These are phyloP conservation scores for Melanotaenia duboulayi DNA, from an alignment of 2,113 vertebrate genomes.

Conservation along the genomic window DNA sequence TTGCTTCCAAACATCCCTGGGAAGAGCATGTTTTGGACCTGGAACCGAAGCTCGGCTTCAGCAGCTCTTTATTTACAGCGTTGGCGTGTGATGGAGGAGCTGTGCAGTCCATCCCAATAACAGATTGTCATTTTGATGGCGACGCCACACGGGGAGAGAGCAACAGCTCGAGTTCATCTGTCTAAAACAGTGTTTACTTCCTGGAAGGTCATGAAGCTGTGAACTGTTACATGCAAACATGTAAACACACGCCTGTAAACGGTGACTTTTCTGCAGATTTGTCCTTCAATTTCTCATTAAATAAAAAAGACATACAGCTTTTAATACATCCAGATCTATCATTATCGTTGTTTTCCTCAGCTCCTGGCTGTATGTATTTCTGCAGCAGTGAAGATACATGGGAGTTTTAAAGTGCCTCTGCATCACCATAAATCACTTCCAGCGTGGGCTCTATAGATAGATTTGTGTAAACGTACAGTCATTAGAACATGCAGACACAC, in stretches of 20 bases:
- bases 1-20: conserved; percentile 37
- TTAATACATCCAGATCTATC: conserved; percentile 34
- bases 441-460: conserved; percentile 67
- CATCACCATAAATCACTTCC: conserved; percentile 47
- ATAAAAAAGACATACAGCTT: conserved; percentile 7
- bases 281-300: not conserved
- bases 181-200: conserved; percentile 74
- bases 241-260: not conserved
- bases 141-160: conserved; percentile 70
- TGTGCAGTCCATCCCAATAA: conserved; percentile 63
- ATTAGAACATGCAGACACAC: conserved; percentile 50
- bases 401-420: conserved; percentile 52
- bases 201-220: conserved; percentile 56
- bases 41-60: not conserved
- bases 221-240: conserved; percentile 2
- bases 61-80: conserved; percentile 66
- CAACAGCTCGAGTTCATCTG: conserved; percentile 72
- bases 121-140: conserved; percentile 79
- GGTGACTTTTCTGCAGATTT: not conserved
- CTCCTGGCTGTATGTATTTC: conserved; percentile 43
- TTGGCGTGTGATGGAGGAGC: conserved; percentile 68
- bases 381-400: conserved; percentile 33
- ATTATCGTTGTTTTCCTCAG: conserved; percentile 22
- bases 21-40: conserved; percentile 18
- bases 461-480: conserved; percentile 59